A percentile compares a stretch with the other conserved stretches of the same genome.
phyloP scores from a whole-genome alignment of 2,113 vertebrate species.

The Mormoops blainvillei region DNA sequence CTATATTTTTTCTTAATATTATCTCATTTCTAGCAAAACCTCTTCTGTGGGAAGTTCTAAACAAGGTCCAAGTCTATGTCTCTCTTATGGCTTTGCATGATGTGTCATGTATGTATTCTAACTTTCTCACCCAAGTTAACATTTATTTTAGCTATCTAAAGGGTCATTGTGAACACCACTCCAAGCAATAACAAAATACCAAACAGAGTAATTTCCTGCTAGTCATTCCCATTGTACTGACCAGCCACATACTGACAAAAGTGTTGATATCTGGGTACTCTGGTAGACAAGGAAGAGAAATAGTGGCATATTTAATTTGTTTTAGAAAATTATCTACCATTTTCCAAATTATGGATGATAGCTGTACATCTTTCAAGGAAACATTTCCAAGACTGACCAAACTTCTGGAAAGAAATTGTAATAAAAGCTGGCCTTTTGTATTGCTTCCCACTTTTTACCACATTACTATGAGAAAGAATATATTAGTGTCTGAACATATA shows the following conservation, averaged over 20 bases:
- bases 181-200: neutral
- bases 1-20: neutral
- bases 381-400: neutral
- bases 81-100: neutral
- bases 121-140: neutral
- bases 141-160: neutral
- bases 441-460: slow-evolving; percentile 41
- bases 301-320: fast-evolving
- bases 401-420: neutral
- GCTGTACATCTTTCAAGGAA: neutral
- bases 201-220: neutral
- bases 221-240: neutral
- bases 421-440: neutral
- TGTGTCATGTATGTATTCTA: neutral
- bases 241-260: neutral
- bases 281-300: neutral
- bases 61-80: neutral
- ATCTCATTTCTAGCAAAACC: neutral
- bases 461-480: slow-evolving; percentile 51
- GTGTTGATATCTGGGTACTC: neutral
- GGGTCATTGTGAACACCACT: neutral
- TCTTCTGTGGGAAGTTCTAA: neutral
- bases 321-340: neutral
- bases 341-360: neutral
- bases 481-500: slow-evolving; percentile 59